Evolutionary conservation across 2,888 invertebrate genomes (phyloP).

Genomic region (Alentia gelatinosa): DNA sequence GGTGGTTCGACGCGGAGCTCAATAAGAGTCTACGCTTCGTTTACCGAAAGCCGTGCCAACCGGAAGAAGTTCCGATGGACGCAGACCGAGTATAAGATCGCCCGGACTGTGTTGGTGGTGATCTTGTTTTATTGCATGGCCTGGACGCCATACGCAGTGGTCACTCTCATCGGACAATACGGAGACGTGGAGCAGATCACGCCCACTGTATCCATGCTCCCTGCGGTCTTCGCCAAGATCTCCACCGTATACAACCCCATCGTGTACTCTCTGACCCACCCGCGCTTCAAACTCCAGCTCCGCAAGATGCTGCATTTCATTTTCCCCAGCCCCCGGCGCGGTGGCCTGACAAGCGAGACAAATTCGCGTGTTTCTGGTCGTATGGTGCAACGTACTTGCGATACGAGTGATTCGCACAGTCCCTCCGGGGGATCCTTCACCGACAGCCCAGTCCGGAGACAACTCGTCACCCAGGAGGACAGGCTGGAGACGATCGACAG

Average conservation of each 20-base stretch:
- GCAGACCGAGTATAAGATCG: conserved; percentile 33
- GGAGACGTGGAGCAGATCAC: neutral
- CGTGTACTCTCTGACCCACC: neutral
- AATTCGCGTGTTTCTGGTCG: neutral
- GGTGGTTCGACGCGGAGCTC: neutral
- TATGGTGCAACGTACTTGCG: neutral
- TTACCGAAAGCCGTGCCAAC: neutral
- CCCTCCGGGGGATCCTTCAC: neutral
- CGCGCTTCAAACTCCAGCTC: neutral
- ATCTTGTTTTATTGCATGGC: neutral
- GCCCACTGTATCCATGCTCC: conserved; percentile 5
- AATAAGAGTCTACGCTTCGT: neutral
- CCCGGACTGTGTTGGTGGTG: neutral
- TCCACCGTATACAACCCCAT: conserved; percentile 5
- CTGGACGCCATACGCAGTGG: conserved; percentile 20
- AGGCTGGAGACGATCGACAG: neutral
- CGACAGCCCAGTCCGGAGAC: neutral
- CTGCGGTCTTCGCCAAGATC: conserved; percentile 7
- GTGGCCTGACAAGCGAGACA: neutral
- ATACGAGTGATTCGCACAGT: neutral
- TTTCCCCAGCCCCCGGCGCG: neutral
- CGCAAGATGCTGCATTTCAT: neutral
- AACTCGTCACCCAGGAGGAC: neutral
- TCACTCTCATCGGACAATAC: neutral
- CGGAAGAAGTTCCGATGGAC: neutral